These are phyloP conservation scores for Lumbricus terrestris DNA, from an alignment of 2,888 invertebrate genomes.

Conservation along the genomic window DNA sequence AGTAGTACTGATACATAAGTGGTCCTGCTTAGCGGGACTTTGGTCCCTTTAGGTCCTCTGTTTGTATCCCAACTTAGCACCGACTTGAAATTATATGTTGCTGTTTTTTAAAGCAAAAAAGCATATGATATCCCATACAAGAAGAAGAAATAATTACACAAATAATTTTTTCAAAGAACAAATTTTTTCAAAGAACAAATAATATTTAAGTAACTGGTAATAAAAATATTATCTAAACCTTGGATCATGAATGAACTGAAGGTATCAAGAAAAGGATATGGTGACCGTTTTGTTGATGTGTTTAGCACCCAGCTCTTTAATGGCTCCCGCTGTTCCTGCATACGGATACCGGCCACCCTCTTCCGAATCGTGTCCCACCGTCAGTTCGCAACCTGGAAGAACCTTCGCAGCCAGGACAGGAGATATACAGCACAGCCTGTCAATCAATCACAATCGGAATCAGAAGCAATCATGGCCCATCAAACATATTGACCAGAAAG, in stretches of 20 bases:
- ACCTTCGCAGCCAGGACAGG: slow-evolving; percentile 63
- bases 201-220: too few relatives aligned
- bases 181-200: too few relatives aligned
- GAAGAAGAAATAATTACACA: not conserved
- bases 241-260: not conserved
- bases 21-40: too few relatives aligned
- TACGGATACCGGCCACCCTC: slow-evolving; percentile 59
- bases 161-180: too few relatives aligned
- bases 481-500: not conserved
- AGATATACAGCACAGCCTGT: slow-evolving; percentile 63
- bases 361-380: slow-evolving; percentile 54
- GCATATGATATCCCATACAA: too few relatives aligned
- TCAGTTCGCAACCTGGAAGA: slow-evolving; percentile 53
- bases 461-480: not conserved
- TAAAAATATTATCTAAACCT: not conserved
- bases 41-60: too few relatives aligned
- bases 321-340: slow-evolving; percentile 61
- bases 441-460: not conserved
- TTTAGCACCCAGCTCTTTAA: slow-evolving; percentile 62
- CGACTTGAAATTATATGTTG: too few relatives aligned
- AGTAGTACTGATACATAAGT: too few relatives aligned
- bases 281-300: slow-evolving; percentile 52
- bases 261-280: slow-evolving; percentile 51
- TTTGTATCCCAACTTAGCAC: too few relatives aligned
- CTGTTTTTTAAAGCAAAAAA: too few relatives aligned